phyloP scores from a whole-genome alignment of 35 echinoderm and acorn worm genomes.

The Strongylocentrotus purpuratus region DNA sequence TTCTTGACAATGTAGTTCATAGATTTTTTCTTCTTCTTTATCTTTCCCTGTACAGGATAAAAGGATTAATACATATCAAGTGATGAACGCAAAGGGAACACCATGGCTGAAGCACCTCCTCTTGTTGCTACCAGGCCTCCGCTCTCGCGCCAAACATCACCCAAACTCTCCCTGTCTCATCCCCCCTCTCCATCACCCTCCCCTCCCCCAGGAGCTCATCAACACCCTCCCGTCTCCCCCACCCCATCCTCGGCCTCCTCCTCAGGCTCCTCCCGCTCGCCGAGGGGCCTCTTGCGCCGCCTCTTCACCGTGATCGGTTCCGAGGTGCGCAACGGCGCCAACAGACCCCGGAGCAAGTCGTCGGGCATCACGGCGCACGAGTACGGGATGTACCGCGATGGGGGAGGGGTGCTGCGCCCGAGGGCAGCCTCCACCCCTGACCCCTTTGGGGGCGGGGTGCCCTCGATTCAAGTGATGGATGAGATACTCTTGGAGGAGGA shows the following conservation, averaged over 20 bases:
- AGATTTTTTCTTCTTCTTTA: background rate
- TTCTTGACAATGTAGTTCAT: no score
- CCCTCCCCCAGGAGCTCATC: background rate
- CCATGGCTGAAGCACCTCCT: background rate
- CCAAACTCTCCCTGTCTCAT: background rate
- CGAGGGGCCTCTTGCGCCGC: background rate
- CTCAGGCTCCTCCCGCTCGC: background rate
- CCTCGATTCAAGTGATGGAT: slow-evolving; percentile 21
- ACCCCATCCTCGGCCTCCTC: background rate
- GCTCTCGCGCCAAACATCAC: background rate
- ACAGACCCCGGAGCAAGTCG: slow-evolving; percentile 16
- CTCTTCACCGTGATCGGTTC: background rate
- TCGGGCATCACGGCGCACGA: background rate
- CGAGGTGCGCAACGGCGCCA: background rate
- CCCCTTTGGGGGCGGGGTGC: background rate
- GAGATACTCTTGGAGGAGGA: slow-evolving; percentile 35
- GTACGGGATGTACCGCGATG: slow-evolving; percentile 16
- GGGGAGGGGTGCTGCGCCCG: background rate
- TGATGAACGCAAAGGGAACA: background rate
- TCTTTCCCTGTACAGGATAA: background rate
- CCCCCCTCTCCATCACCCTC: slow-evolving; percentile 21
- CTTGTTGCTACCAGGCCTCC: background rate
- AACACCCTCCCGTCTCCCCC: background rate
- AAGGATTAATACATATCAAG: background rate
- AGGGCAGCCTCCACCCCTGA: slow-evolving; percentile 21